Percentiles rank a stretch among this genome's conserved stretches.
These are phyloP conservation scores for Mesaphorura yosii DNA, from an alignment of 1,140 invertebrate genomes.

Conservation along the genomic window DNA sequence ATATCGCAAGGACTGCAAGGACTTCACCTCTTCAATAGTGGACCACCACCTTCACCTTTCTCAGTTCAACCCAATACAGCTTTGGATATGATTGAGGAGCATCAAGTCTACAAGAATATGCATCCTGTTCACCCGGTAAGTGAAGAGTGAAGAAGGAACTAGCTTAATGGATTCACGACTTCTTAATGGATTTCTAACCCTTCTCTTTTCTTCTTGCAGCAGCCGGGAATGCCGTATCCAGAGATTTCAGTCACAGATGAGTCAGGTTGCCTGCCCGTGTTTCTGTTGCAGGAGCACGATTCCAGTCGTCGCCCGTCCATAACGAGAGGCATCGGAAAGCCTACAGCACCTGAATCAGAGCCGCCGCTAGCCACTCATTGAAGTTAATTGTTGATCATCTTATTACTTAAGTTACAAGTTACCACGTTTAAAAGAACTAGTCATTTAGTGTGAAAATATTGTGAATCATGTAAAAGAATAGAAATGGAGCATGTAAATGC, in stretches of 20 bases:
- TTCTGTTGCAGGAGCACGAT: constrained; percentile 44
- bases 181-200: constrained; percentile 9
- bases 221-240: constrained; percentile 41
- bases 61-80: constrained; percentile 42
- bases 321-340: constrained; percentile 62
- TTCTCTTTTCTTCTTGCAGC: constrained; percentile 15
- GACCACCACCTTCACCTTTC: constrained; percentile 23
- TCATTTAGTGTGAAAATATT: too few species aligned
- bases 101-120: constrained; percentile 43
- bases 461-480: too few species aligned
- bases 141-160: constrained; percentile 35
- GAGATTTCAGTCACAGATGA: constrained; percentile 86
- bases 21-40: constrained; percentile 28
- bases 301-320: constrained; percentile 59
- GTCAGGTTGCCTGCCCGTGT: constrained; percentile 51
- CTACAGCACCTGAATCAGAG: too few species aligned
- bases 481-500: too few species aligned
- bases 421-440: too few species aligned
- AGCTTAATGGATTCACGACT: constrained; percentile 27
- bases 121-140: constrained; percentile 36
- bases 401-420: too few species aligned
- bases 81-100: constrained; percentile 75
- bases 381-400: too few species aligned
- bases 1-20: constrained; percentile 33
- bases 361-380: too few species aligned